Conservation (phyloP, 2,888 invertebrate species). For the Tetragnatha montana region DNA sequence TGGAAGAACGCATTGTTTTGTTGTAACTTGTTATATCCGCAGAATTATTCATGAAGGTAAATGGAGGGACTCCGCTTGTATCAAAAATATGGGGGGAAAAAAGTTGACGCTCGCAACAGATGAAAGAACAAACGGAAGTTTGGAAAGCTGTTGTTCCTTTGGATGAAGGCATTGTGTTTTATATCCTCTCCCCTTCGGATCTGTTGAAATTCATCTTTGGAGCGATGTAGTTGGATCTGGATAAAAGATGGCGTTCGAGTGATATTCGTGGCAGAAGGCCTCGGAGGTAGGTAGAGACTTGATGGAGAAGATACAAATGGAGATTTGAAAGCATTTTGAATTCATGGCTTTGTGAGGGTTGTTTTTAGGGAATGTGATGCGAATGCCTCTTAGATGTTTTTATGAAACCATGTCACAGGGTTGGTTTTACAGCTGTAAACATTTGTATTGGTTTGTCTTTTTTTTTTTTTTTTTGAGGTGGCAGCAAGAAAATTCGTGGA, state of each 20-base stretch:
- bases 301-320: neutral
- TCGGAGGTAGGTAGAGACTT: neutral
- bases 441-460: too few species aligned
- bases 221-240: neutral
- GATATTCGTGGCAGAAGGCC: neutral
- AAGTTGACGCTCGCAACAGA: constrained; percentile 23
- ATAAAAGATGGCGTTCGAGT: neutral
- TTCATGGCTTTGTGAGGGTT: neutral
- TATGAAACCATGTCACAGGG: neutral
- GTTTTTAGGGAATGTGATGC: neutral
- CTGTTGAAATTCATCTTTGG: constrained; percentile 2
- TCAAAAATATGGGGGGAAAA: constrained; percentile 13
- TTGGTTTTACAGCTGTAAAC: neutral
- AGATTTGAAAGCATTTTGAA: neutral
- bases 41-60: constrained; percentile 55
- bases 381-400: neutral
- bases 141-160: constrained; percentile 6
- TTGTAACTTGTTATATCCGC: neutral
- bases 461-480: too few species aligned
- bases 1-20: constrained; percentile 27
- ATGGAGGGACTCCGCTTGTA: constrained; percentile 30
- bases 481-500: too few species aligned
- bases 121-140: neutral
- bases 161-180: neutral
- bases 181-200: neutral